Evolutionary conservation across 1,140 invertebrate species (phyloP), one percentile per base, ranked within the genome.

Genomic region (Heliconius melpomene): DNA sequence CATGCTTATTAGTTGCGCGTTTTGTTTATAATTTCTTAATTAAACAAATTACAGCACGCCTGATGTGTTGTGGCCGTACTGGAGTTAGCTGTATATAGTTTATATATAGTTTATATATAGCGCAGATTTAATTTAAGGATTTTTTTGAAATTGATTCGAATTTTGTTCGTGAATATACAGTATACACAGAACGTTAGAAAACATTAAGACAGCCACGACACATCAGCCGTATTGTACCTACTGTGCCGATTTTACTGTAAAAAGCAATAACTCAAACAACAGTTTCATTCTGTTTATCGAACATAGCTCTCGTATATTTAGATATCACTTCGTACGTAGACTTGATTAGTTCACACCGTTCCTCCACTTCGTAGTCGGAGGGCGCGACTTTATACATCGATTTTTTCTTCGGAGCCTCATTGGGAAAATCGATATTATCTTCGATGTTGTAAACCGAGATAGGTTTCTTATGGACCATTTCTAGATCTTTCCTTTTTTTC

Each of bases 291-390:
- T 91, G 88, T 77, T 90, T 92, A 38, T 93, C 93, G 85, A 94
- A 93, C 90, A 93, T 92, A 23, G 93, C 92, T 36, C 92, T 86
- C 23, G 93, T 93, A 73, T 93, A 94, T 81, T 92, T 93, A n/a
- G 91, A 86, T 50, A 94, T 94, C 5, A 87, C 92, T 70, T 93
- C 93, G 82, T 94, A 94, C 9, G 93, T 93, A 11, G 90, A 90
- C 73, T 93, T 93, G 29, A 94, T 90, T n/a, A 94, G 83, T 60
- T 94, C 92, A 81, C 93, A 94, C 1, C 92, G 81, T 32, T 91
- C 91, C 46, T 94, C 92, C 18, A 91, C 87, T 18, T 94, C 89
- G 72, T 84, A 85, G 20, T 91, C 90, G 7, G 85, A 74, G 1
- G 93, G 93, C 57, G 91, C 92, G 60, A 94, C 91, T 75, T 84